Conservation (phyloP, 2,113 vertebrate genomes). For the Rhinogobius similis region DNA sequence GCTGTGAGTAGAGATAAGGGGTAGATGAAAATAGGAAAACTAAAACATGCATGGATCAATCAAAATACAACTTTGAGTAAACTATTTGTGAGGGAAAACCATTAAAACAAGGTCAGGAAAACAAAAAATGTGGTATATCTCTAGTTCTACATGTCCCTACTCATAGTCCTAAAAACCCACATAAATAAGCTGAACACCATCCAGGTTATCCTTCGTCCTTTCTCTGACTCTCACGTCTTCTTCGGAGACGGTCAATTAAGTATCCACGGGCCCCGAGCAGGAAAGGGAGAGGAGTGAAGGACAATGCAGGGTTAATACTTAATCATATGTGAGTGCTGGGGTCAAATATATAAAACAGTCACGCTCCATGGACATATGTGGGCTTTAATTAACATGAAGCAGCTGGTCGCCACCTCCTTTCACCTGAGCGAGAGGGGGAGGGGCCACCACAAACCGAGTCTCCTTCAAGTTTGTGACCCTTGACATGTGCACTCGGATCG, state of each 20-base stretch:
- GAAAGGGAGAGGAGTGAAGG: constrained; percentile 5
- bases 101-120: too few species aligned
- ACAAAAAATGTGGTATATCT: too few species aligned
- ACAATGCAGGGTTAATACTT: constrained; percentile 18
- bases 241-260: background rate
- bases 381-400: constrained; percentile 61
- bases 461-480: background rate
- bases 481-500: constrained; percentile 1
- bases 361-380: constrained; percentile 16
- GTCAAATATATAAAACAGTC: constrained; percentile 21
- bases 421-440: constrained; percentile 46
- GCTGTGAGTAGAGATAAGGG: too few species aligned
- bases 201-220: background rate
- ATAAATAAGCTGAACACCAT: background rate
- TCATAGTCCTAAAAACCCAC: background rate
- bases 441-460: constrained; percentile 3
- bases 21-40: too few species aligned
- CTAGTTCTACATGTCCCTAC: background rate
- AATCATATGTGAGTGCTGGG: constrained; percentile 12
- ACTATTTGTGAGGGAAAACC: too few species aligned
- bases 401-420: constrained; percentile 43
- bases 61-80: too few species aligned
- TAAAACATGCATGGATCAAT: too few species aligned
- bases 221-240: background rate
- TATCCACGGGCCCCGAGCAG: background rate